Conservation (phyloP, 2,888 invertebrate genomes). For the Drosophila dives region DNA sequence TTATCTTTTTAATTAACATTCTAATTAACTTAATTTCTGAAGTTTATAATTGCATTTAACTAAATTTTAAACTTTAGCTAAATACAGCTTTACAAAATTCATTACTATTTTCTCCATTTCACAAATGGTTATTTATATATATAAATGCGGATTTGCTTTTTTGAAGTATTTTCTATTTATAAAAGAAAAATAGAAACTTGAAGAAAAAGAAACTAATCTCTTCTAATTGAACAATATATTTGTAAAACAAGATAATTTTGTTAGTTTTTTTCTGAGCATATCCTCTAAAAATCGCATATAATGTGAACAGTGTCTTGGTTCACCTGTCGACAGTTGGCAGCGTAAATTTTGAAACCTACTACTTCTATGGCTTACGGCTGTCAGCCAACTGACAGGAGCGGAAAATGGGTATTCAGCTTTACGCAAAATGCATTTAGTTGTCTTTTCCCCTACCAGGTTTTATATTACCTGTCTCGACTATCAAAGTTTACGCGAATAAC, state of each 20-base stretch:
- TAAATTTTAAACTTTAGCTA: neutral
- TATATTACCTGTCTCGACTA: conserved; percentile 24
- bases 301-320: neutral
- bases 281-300: neutral
- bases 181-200: too few relatives aligned
- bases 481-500: neutral
- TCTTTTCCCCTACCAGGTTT: neutral
- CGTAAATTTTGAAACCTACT: neutral
- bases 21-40: neutral
- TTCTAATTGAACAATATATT: neutral
- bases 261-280: neutral
- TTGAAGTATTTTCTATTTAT: neutral
- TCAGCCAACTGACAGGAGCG: conserved; percentile 21
- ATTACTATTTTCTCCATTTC: too few relatives aligned
- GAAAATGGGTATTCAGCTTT: conserved; percentile 12
- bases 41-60: neutral
- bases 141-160: neutral
- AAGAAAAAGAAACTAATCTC: neutral
- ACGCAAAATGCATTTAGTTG: neutral
- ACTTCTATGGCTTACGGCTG: conserved; percentile 6
- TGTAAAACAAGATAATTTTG: neutral
- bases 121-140: neutral
- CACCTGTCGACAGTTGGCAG: neutral
- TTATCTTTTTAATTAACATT: neutral
- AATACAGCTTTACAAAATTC: neutral